Evolutionary conservation across 2,888 invertebrate species (phyloP).

Genomic region (Doris montereyensis): DNA sequence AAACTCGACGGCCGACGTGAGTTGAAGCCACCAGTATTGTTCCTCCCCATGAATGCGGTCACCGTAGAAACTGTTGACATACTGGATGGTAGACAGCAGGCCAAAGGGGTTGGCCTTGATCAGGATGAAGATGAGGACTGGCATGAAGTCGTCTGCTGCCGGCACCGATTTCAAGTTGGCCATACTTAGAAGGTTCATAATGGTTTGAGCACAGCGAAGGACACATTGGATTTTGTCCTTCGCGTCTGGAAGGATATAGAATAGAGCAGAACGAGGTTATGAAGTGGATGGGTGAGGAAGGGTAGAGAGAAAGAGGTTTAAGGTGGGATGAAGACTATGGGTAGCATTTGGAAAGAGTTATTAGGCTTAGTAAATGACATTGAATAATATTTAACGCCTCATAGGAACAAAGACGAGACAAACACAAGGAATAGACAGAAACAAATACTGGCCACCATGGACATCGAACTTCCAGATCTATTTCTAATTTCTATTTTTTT

Average conservation of each 20-base stretch:
- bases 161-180: slow-evolving; percentile 83
- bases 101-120: slow-evolving; percentile 97
- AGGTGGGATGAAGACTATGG: no score
- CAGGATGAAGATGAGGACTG: slow-evolving; percentile 95
- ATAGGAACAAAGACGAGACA: no score
- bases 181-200: slow-evolving; percentile 93
- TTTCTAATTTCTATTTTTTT: no score
- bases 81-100: slow-evolving; percentile 94
- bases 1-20: slow-evolving; percentile 95
- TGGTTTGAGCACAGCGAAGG: slow-evolving; percentile 89
- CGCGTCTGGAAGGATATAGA: slow-evolving; percentile 79
- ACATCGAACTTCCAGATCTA: no score
- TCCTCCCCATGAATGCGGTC: slow-evolving; percentile 89
- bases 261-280: slow-evolving; percentile 8
- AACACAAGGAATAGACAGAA: no score
- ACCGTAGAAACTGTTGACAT: slow-evolving; percentile 93
- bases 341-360: no score
- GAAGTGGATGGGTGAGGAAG: no score
- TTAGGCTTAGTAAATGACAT: no score
- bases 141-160: slow-evolving; percentile 93
- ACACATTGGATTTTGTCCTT: slow-evolving; percentile 89
- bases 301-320: not conserved
- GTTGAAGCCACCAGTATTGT: slow-evolving; percentile 99
- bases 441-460: no score
- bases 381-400: no score